Evolutionary conservation across 2,113 vertebrate species (phyloP).

Genomic region (Athene noctua): DNA sequence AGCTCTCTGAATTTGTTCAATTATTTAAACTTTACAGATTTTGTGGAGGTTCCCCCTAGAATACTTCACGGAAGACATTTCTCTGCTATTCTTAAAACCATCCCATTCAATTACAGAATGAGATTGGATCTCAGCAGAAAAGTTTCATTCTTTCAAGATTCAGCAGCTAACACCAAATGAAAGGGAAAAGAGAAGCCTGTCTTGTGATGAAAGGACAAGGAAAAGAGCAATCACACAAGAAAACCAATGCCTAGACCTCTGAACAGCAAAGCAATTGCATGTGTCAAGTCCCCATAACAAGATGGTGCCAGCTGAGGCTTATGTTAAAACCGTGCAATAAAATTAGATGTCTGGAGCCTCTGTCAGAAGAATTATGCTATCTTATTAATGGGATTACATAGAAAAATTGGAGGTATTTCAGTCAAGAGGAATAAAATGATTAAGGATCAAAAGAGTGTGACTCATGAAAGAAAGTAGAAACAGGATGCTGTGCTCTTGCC

Average conservation of each 20-base stretch:
- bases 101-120: background rate
- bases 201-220: background rate
- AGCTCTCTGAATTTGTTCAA: background rate
- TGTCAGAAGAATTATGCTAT: conserved; percentile 44
- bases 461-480: conserved; percentile 1
- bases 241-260: background rate
- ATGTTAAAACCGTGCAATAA: conserved; percentile 36
- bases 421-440: conserved; percentile 43
- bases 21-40: background rate
- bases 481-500: background rate
- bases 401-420: conserved; percentile 48
- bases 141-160: background rate
- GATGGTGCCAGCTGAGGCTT: conserved; percentile 27
- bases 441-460: conserved; percentile 29
- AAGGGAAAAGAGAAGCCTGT: background rate
- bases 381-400: conserved; percentile 50
- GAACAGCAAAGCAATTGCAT: conserved; percentile 16
- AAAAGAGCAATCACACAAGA: conserved; percentile 3
- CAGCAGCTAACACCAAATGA: background rate
- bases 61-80: background rate
- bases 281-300: background rate
- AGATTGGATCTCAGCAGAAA: background rate
- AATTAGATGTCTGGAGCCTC: conserved; percentile 35
- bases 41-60: background rate
- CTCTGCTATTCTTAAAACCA: background rate